Percentiles rank a stretch among this genome's conserved stretches.
Evolutionary conservation across 2,113 vertebrate species (phyloP).

Genomic region (Scomber scombrus): DNA sequence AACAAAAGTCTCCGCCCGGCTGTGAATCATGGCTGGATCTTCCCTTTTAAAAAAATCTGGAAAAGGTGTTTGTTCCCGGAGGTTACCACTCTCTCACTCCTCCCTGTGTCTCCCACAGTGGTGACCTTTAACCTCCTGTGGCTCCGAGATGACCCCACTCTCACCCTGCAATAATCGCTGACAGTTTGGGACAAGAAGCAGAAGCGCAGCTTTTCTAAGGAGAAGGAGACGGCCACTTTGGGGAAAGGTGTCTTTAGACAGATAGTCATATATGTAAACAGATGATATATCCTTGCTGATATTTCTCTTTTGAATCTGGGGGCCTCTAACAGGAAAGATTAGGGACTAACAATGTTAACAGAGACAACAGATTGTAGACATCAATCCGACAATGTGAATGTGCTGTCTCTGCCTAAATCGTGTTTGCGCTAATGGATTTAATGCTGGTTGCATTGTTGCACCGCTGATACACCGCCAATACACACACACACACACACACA

Average conservation of each 20-base stretch:
- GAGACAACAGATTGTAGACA: constrained; percentile 19
- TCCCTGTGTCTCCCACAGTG: neutral
- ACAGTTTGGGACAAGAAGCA: constrained; percentile 38
- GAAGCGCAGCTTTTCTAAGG: neutral
- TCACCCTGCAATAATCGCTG: neutral
- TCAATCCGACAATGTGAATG: constrained; percentile 19
- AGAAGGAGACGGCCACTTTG: neutral
- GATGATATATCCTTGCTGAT: constrained; percentile 25
- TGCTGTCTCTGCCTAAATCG: constrained; percentile 3
- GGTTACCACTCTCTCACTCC: constrained; percentile 5
- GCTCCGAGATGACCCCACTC: constrained; percentile 4
- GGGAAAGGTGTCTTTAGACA: constrained; percentile 16
- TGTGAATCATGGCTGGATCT: constrained; percentile 17
- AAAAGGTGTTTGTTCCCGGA: constrained; percentile 27
- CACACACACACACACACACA: constrained; percentile 20
- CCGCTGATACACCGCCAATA: constrained; percentile 43
- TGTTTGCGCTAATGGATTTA: constrained; percentile 39
- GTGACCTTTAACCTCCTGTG: constrained; percentile 44
- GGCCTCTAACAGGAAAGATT: constrained; percentile 22
- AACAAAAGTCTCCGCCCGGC: constrained; percentile 21
- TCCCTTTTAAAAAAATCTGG: constrained; percentile 2
- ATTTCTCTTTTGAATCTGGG: constrained; percentile 3
- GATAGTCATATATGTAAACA: constrained; percentile 51
- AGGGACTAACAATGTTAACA: constrained; percentile 30
- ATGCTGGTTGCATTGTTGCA: constrained; percentile 37